Base-by-base conservation (phyloP, 2,797 vertebrate genomes). In the Parauchenoglanis ngamensis region DNA sequence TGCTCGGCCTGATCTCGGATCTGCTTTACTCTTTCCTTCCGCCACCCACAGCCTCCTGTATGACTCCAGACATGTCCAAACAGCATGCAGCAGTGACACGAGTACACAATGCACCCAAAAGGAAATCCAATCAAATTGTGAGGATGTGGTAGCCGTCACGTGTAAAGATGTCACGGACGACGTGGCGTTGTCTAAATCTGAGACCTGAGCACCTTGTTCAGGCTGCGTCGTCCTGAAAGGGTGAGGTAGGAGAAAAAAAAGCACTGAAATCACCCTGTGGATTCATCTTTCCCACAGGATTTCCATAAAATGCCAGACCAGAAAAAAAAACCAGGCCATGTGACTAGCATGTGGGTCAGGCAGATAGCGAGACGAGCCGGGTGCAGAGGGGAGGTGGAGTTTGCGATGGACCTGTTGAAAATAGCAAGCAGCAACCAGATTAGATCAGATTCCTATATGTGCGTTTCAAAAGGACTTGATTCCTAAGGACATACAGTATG, bases 321-420 rank as follows among this genome's bases (percentile, higher is more conserved):
- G 94, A 92, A 92, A 94, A 91, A 91, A 84, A 92, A 94, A 92
- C 89, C 90, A 83, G 92, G 92, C 93, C 95, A 96, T 95, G 95
- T 96, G 95, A 96, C 94, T 91, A 94, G 93, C 95, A 96, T 96
- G 95, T 96, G 95, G 94, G 96, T 96, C 94, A 96, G 93, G 92
- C 93, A 93, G 93, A 95, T 92, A 91, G 93, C 94, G 92, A 92
- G 94, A 91, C 23, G 91, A 92, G 93, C 91, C 89, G 91, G 92
- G 88, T 91, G 83, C 88, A 92, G 91, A 90, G 86, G 85, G 91
- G 88, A 88, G 65, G 63, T 87, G 87, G 91, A 87, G 88, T 86
- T 95, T 95, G 94, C 92, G 93, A 90, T 92, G 85, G 91, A 93
- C 94, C 93, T 95, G 94, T 94, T 95, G 93, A 95, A 96, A 96